These are phyloP conservation scores for Anodontia alba DNA, from an alignment of 2,888 invertebrate genomes.

Conservation along the genomic window DNA sequence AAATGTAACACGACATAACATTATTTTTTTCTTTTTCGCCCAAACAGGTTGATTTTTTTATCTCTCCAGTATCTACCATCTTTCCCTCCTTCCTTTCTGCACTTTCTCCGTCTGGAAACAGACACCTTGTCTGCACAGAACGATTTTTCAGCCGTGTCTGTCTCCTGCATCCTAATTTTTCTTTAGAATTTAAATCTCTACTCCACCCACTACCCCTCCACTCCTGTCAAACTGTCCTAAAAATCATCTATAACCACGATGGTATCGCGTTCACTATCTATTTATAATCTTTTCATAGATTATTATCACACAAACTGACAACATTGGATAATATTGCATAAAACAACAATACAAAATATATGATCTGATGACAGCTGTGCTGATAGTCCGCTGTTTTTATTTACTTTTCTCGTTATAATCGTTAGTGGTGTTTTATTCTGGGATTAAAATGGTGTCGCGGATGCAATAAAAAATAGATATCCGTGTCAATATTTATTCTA, in stretches of 20 bases:
- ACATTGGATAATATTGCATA: slow-evolving; percentile 38
- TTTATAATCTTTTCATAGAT: slow-evolving; percentile 56
- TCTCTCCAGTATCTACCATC: not conserved
- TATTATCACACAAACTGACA: slow-evolving; percentile 36
- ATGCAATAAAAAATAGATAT: slow-evolving; percentile 11
- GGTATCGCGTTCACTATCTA: slow-evolving; percentile 30
- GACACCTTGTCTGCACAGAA: not conserved
- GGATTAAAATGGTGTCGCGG: slow-evolving; percentile 11
- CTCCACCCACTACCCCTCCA: not conserved
- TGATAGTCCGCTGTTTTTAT: not conserved
- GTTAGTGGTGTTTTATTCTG: not conserved
- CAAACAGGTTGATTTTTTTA: too few relatives aligned
- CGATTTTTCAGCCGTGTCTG: slow-evolving; percentile 12
- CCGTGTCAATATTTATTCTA: not conserved
- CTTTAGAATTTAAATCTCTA: not conserved
- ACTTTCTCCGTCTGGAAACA: not conserved
- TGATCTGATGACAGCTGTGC: slow-evolving; percentile 37
- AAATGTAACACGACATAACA: too few relatives aligned
- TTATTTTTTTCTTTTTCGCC: too few relatives aligned
- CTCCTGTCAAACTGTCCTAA: slow-evolving; percentile 8
- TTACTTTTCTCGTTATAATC: not conserved
- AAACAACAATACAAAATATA: slow-evolving; percentile 45
- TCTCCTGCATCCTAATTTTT: not conserved
- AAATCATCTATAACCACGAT: slow-evolving; percentile 1
- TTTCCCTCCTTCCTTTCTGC: slow-evolving; percentile 3